phyloP scores from a whole-genome alignment of 2,888 invertebrate species.

The Neuroscelio doddi region DNA sequence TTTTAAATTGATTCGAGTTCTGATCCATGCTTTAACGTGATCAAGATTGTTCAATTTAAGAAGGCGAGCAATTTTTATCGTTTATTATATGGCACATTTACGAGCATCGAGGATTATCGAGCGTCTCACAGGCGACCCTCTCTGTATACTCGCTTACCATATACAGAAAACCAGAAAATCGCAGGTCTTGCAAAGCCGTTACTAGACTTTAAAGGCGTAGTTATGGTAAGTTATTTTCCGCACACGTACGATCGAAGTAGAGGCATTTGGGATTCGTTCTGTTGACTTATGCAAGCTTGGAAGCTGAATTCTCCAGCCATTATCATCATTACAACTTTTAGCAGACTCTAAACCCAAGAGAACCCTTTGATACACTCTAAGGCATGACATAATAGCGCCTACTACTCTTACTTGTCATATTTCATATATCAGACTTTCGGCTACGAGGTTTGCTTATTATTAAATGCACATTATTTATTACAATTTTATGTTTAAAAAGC shows the following conservation, averaged over 20 bases:
- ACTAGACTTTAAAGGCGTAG: conserved; percentile 15
- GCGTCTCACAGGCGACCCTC: not conserved
- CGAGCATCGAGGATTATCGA: conserved; percentile 8
- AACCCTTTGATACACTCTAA: conserved; percentile 14
- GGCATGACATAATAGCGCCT: conserved; percentile 17
- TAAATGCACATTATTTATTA: no score
- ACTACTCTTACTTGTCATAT: not conserved
- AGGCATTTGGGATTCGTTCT: conserved; percentile 15
- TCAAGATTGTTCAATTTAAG: not conserved
- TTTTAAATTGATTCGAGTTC: not conserved
- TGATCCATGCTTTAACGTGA: not conserved
- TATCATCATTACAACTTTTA: conserved; percentile 21
- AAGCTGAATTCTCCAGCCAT: conserved; percentile 10
- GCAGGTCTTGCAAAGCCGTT: conserved; percentile 4
- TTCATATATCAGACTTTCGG: no score
- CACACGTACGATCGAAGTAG: conserved; percentile 7
- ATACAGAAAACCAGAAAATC: conserved; percentile 11
- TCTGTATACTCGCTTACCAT: no score
- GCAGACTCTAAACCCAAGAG: conserved; percentile 13
- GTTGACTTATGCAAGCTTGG: conserved; percentile 8
- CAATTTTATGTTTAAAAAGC: no score
- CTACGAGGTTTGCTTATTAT: no score
- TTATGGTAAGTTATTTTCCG: conserved; percentile 17
- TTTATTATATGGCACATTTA: conserved; percentile 10
- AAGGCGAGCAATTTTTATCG: not conserved